These are phyloP conservation scores for Aleiodes leptofemur DNA, from an alignment of 2,888 invertebrate species.

Conservation along the genomic window DNA sequence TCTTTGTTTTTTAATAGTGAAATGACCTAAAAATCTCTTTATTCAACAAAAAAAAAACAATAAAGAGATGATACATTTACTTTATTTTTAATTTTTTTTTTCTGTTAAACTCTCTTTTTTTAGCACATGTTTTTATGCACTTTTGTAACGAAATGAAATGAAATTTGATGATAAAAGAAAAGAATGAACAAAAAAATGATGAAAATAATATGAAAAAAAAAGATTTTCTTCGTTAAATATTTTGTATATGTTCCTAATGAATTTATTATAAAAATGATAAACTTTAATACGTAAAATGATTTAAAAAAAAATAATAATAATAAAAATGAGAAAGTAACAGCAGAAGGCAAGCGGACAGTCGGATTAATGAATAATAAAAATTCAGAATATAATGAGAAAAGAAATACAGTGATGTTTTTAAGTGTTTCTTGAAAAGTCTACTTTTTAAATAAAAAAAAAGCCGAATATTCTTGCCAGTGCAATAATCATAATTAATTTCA, in stretches of 20 bases:
- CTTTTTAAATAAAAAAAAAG: not conserved
- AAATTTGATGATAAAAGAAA: not conserved
- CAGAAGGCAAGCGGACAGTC: conserved; percentile 31
- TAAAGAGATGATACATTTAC: not conserved
- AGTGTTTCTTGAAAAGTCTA: not conserved
- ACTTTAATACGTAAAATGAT: conserved; percentile 30
- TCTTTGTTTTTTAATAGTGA: conserved; percentile 17
- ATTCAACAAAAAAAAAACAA: not conserved
- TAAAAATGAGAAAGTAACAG: conserved; percentile 8
- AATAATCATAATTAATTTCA: conserved; percentile 23
- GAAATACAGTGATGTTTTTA: not conserved
- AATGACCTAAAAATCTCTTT: conserved; percentile 19
- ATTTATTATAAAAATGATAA: conserved; percentile 16
- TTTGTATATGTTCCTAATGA: conserved; percentile 21
- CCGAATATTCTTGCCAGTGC: conserved; percentile 37
- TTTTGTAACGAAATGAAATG: conserved; percentile 1
- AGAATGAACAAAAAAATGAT: not conserved
- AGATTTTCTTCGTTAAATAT: conserved; percentile 24
- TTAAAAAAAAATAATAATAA: not conserved
- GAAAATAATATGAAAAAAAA: not conserved
- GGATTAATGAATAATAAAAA: conserved; percentile 28
- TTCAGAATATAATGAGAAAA: not conserved
- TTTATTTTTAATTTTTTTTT: not conserved
- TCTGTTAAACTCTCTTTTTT: conserved; percentile 1
- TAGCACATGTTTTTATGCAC: conserved; percentile 30